Base-by-base conservation (phyloP, 2,888 invertebrate species). In the Pyrrhia umbra region DNA sequence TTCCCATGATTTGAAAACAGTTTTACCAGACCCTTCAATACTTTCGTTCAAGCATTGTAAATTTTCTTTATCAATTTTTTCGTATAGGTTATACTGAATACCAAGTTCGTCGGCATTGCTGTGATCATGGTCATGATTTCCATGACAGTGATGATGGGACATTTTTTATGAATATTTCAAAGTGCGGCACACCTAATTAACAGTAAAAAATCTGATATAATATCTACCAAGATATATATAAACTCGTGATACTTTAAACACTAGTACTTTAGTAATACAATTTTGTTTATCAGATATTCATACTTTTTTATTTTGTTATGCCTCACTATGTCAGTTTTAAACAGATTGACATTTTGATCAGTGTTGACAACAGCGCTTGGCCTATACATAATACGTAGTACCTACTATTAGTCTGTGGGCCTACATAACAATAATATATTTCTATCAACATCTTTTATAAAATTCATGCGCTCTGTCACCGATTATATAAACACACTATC, bases 1-100 rank as follows among this genome's bases (percentile, higher is more conserved):
- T 80, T 98, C 98, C 97, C 98, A 99, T 0, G 98, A 95, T 89
- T 99, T 99, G 86, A 99, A 99, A 3, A 99, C 97, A 23, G 95
- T 95, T 92, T 97, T 98, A 16, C 98, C 99, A 10, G 98, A 97
- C 23, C 97, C 98, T 81, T 99, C 98, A 5, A 95, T 91, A 50
- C 95, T 95, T 94, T 99, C 99, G 90, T 99, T 99, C 30, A 99
- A 94, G 90, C 99, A 99, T 86, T 98, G 96, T 21, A 99, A 94
- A 88, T 98, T 97, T 40, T 97, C 96, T 81, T 96, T 96, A 90
- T 99, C 98, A 82, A 99, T 99, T 95, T 98, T 99, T 78, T 97
- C 95, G 88, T 96, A 98, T 59, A 99, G 95, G 95, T 97, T 98
- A 84, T 98, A 98, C 75, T 97, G 96, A 49, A 97, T 88, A 2